phyloP scores from a whole-genome alignment of 2,888 invertebrate genomes.

The Eupsilia transversa region DNA sequence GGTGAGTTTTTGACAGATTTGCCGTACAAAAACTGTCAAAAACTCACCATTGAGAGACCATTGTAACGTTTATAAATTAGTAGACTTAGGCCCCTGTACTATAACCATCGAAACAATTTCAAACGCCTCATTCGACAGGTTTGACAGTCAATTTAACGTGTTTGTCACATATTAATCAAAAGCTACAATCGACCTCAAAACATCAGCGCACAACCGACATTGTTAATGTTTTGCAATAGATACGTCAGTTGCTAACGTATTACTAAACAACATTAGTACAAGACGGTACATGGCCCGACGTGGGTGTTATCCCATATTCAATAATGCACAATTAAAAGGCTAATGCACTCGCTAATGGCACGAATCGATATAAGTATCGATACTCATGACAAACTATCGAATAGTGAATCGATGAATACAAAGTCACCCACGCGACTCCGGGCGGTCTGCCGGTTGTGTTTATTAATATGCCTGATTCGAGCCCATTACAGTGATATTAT shows the following conservation, averaged over 20 bases:
- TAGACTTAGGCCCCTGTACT: neutral
- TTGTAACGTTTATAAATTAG: no score
- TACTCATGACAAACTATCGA: slow-evolving; percentile 67
- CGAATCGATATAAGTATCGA: slow-evolving; percentile 68
- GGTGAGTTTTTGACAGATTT: no score
- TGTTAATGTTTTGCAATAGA: slow-evolving; percentile 62
- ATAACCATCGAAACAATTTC: neutral
- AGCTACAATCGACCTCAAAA: slow-evolving; percentile 46
- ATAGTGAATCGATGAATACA: slow-evolving; percentile 74
- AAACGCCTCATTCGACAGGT: neutral
- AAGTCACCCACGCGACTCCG: slow-evolving; percentile 79
- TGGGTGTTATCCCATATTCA: slow-evolving; percentile 76
- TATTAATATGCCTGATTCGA: slow-evolving; percentile 77
- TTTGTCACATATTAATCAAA: slow-evolving; percentile 35
- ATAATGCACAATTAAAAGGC: slow-evolving; percentile 83
- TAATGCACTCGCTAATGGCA: slow-evolving; percentile 78
- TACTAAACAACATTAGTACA: slow-evolving; percentile 67
- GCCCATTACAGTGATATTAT: slow-evolving; percentile 79
- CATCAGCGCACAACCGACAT: slow-evolving; percentile 47
- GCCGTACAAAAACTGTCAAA: no score
- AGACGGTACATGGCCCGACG: slow-evolving; percentile 66
- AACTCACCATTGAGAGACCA: no score
- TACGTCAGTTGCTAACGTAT: slow-evolving; percentile 53
- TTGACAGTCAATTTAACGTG: slow-evolving; percentile 8
- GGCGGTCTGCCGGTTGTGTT: slow-evolving; percentile 72